Base-by-base conservation (phyloP, 2,113 vertebrate species). In the Etheostoma cragini region DNA sequence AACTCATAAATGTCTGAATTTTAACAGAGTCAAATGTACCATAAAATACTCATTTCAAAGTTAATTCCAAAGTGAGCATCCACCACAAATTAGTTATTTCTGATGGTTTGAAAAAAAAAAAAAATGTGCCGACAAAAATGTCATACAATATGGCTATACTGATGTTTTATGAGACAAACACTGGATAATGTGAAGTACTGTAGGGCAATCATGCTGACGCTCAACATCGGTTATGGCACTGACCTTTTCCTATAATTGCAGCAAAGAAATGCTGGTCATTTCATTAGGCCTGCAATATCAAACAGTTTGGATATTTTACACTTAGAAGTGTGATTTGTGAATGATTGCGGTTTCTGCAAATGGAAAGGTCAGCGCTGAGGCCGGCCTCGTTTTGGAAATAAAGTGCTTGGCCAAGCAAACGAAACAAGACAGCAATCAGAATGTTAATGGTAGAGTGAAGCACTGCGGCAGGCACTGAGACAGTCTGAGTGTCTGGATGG, bases 241-340 rank as follows among this genome's bases (percentile, higher is more conserved):
- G 91, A 93, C 91, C 92, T 92, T 92, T 92, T 86, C 84, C 67
- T 76, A 88, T 91, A 90, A 92, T 92, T 89, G 89, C 87, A 63
- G 80, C 83, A 87, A 87, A 92, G 85, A 81, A 88, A 85, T 76
- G 82, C 6, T 61, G 89, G 84, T 80, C 76, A 67, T 93, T 93
- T 91, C 89, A 92, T 90, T 90, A 92, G 80, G 64, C 61, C 64
- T 30, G 71, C 78, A 49, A 83, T 90, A 90, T 85, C 90, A 91
- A 90, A 88, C 84, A 57, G 76, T 92, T 91, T 83, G 88, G 89
- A 90, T 90, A 92, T 89, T 88, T 90, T 80, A 87, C 81, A 84
- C 87, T 73, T 72, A 70, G 79, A 45, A 68, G 61, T 71, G 83
- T 87, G 85, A 87, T 89, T 89, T 88, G 80, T 88, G 86, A 92